Evolutionary conservation across 2,113 vertebrate genomes (phyloP).

Genomic region (Dromaius novaehollandiae): DNA sequence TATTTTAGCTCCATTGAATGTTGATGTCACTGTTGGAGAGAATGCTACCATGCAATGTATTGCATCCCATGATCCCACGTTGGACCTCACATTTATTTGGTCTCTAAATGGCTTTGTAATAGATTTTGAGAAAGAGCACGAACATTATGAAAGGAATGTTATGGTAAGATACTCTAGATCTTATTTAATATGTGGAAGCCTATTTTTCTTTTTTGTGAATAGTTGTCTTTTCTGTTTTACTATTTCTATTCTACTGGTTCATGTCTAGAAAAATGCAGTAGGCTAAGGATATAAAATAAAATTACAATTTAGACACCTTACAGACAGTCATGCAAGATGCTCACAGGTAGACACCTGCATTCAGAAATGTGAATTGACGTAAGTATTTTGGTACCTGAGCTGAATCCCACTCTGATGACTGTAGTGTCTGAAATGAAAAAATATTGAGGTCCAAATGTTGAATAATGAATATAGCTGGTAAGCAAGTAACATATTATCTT

Average conservation of each 20-base stretch:
- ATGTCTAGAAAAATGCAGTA: neutral
- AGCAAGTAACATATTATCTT: neutral
- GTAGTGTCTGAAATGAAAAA: neutral
- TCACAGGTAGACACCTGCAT: neutral
- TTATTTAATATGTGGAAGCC: neutral
- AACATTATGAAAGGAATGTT: slow-evolving; percentile 85
- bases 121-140: slow-evolving; percentile 86
- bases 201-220: neutral
- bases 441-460: neutral
- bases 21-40: slow-evolving; percentile 91
- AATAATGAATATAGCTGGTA: neutral
- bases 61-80: slow-evolving; percentile 86
- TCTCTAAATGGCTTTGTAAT: slow-evolving; percentile 88
- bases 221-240: neutral
- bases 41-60: slow-evolving; percentile 89
- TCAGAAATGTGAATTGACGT: neutral
- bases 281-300: neutral
- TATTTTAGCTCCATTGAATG: slow-evolving; percentile 88
- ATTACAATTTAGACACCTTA: neutral
- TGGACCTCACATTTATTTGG: slow-evolving; percentile 97
- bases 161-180: slow-evolving; percentile 80
- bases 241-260: neutral
- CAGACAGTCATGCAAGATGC: neutral
- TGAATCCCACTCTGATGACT: neutral
- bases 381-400: neutral